Percentiles rank a stretch among this genome's conserved stretches.
Conservation (phyloP, 2,113 vertebrate genomes). For the Xiphias gladius region DNA sequence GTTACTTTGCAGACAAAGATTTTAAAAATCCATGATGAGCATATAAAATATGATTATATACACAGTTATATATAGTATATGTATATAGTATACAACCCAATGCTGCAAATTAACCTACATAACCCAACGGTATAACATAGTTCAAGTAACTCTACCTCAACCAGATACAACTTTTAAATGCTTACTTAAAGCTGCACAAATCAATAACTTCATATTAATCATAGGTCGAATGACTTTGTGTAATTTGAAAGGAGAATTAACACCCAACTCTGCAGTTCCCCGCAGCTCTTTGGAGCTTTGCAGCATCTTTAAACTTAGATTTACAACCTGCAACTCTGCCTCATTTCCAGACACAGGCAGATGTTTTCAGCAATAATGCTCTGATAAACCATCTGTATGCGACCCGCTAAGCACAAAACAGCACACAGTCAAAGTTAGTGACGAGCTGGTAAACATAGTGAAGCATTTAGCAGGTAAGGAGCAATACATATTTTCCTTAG, state of each 20-base stretch:
- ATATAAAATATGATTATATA: too few relatives aligned
- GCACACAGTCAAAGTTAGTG: neutral
- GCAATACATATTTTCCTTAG: neutral
- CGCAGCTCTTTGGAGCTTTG: neutral
- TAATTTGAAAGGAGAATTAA: neutral
- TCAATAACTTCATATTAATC: too few relatives aligned
- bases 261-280: neutral
- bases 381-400: neutral
- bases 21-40: too few relatives aligned
- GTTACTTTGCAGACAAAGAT: too few relatives aligned
- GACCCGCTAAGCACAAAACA: neutral
- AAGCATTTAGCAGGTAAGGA: neutral
- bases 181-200: too few relatives aligned
- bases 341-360: neutral
- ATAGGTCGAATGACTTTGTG: neutral
- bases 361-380: neutral
- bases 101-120: too few relatives aligned
- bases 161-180: too few relatives aligned
- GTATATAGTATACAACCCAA: too few relatives aligned
- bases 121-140: too few relatives aligned
- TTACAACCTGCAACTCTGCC: neutral
- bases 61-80: too few relatives aligned
- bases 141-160: too few relatives aligned
- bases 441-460: neutral
- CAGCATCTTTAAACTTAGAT: neutral